Conservation (phyloP, 2,113 vertebrate genomes). For the Malurus alboscapulatus region DNA sequence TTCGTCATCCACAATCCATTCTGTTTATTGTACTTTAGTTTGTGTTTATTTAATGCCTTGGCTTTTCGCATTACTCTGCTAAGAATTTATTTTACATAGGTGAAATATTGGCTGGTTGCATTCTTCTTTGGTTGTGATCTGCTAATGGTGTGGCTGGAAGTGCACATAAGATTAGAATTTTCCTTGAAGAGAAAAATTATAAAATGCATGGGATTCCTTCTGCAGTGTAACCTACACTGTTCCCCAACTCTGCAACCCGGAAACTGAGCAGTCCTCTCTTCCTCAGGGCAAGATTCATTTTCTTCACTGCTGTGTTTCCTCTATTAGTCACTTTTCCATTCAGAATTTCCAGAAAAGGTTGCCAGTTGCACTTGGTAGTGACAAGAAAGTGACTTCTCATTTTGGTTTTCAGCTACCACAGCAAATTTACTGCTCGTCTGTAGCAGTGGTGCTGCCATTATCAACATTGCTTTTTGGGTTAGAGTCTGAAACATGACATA, state of each 20-base stretch:
- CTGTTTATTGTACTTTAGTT: not conserved
- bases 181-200: not conserved
- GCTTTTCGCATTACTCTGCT: not conserved
- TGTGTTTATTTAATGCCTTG: not conserved
- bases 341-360: not conserved
- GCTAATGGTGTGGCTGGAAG: not conserved
- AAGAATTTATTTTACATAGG: not conserved
- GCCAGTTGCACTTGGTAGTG: not conserved
- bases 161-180: not conserved
- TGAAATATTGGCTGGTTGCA: not conserved
- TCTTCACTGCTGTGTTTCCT: not conserved
- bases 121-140: not conserved
- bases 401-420: not conserved
- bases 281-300: not conserved
- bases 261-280: not conserved
- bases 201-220: not conserved
- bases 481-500: not conserved
- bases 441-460: not conserved
- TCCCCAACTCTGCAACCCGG: not conserved
- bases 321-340: not conserved
- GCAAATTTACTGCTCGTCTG: not conserved
- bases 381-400: not conserved
- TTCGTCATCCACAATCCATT: not conserved
- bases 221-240: not conserved
- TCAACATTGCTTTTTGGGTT: not conserved